These are phyloP conservation scores for Gymnodraco acuticeps DNA, from an alignment of 2,797 vertebrate genomes.

Conservation along the genomic window DNA sequence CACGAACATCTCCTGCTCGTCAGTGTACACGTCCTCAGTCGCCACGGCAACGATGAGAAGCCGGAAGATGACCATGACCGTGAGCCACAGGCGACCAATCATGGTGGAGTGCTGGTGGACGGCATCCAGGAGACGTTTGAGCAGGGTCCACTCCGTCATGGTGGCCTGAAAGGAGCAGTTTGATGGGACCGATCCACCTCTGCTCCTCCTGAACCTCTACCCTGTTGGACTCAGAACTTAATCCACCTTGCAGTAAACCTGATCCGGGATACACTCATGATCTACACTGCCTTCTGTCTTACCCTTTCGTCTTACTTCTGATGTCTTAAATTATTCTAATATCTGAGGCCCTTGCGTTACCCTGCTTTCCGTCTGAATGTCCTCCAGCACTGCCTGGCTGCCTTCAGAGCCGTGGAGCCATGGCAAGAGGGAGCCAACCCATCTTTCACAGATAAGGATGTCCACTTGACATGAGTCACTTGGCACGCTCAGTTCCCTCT, in stretches of 20 bases:
- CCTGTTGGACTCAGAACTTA: background rate
- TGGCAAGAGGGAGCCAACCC: constrained; percentile 62
- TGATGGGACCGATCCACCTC: constrained; percentile 62
- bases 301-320: background rate
- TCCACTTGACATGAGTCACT: constrained; percentile 84
- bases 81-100: constrained; percentile 97
- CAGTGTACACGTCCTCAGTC: constrained; percentile 95
- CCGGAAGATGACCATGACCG: constrained; percentile 93
- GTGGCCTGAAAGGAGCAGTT: constrained; percentile 59
- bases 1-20: constrained; percentile 96
- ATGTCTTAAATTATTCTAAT: background rate
- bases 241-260: background rate
- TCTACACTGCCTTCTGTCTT: background rate
- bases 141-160: constrained; percentile 94
- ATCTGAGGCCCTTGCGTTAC: background rate
- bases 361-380: constrained; percentile 12
- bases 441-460: constrained; percentile 81
- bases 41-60: constrained; percentile 95
- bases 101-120: constrained; percentile 99
- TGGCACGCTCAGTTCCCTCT: constrained; percentile 64
- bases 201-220: constrained; percentile 17
- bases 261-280: background rate
- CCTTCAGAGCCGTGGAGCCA: constrained; percentile 46
- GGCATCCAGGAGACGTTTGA: constrained; percentile 95
- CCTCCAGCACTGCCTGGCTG: background rate